Base-by-base conservation (phyloP, 2,113 vertebrate species). In the Pollimyrus isidori region DNA sequence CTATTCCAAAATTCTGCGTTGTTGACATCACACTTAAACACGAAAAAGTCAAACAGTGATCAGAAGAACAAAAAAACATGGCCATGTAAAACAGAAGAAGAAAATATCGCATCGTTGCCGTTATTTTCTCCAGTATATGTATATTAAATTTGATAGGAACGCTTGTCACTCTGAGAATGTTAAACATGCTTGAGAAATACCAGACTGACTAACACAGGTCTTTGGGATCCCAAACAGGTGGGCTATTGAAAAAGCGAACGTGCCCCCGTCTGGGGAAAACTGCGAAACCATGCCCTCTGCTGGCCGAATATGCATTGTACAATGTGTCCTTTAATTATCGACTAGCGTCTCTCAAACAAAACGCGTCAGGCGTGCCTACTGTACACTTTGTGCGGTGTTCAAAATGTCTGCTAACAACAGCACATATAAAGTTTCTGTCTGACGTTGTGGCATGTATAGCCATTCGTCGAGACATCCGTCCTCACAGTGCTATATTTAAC, bases 211-310 rank as follows among this genome's bases (percentile, higher is more conserved):
- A 87, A 87, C 50, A 7, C 46, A 86, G 23, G 85, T 53, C 85
- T 19, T 87, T 53, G 13, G 17, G 82, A 80, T 42, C 13, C 21
- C 48, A 50, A 26, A 46, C 23, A 86, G 83, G 83, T 49, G 83
- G n/a, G 23, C 1, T 23, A 26, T 30, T 69, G 45, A 49, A 49
- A 85, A 26, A 11, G 82, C 35, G 46, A 85, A 42, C 30, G 39
- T 42, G 15, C 73, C 73, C 35, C 26, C 49, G 11, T 23, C 46
- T 13, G 85, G 46, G 45, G 45, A 48, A 52, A 52, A 53, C 85
- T 86, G 85, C 30, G 45, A 53, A 86, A 86, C 23, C 11, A n/a
- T 26, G 46, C 85, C 85, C 19, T 86, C 85, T 86, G 85, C 85
- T 86, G 85, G 85, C 45, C 42, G 9, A 86, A 52, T 42, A 19